Evolutionary conservation across 2,113 vertebrate genomes (phyloP).

Genomic region (Camelus dromedarius): DNA sequence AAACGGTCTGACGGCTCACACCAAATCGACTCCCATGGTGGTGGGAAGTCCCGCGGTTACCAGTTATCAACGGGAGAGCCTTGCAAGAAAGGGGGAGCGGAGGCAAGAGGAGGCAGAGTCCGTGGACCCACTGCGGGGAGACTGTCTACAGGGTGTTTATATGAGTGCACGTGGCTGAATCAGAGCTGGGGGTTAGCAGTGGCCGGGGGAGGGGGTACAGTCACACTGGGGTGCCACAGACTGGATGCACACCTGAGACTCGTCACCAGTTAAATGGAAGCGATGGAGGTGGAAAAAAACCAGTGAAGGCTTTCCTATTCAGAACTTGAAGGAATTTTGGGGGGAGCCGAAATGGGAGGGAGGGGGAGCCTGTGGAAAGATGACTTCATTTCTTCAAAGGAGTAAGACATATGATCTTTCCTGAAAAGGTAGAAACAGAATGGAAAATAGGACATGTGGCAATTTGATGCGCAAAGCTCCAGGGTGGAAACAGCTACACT

Average conservation of each 20-base stretch:
- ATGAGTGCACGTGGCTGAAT: not conserved
- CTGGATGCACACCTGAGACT: not conserved
- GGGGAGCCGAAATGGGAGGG: not conserved
- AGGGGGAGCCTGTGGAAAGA: not conserved
- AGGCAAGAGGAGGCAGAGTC: not conserved
- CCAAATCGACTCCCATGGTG: not conserved
- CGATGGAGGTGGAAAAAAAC: not conserved
- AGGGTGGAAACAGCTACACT: rapidly evolving
- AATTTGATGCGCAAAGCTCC: not conserved
- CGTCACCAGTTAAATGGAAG: not conserved
- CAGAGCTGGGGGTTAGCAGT: not conserved
- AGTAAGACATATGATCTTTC: not conserved
- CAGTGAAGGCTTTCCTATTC: not conserved
- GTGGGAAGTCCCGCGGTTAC: not conserved
- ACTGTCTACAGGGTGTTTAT: not conserved
- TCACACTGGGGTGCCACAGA: rapidly evolving
- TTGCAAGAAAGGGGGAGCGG: not conserved
- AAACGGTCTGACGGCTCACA: not conserved
- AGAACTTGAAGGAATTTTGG: not conserved
- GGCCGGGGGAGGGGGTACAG: rapidly evolving
- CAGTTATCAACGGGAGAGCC: not conserved
- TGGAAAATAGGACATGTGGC: too few relatives aligned
- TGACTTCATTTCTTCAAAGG: not conserved
- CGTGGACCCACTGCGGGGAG: too few relatives aligned
- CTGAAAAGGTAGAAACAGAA: not conserved